A percentile compares a stretch with the other conserved stretches of the same genome.
phyloP scores from a whole-genome alignment of 2,113 vertebrate genomes.

The Columba janthina region DNA sequence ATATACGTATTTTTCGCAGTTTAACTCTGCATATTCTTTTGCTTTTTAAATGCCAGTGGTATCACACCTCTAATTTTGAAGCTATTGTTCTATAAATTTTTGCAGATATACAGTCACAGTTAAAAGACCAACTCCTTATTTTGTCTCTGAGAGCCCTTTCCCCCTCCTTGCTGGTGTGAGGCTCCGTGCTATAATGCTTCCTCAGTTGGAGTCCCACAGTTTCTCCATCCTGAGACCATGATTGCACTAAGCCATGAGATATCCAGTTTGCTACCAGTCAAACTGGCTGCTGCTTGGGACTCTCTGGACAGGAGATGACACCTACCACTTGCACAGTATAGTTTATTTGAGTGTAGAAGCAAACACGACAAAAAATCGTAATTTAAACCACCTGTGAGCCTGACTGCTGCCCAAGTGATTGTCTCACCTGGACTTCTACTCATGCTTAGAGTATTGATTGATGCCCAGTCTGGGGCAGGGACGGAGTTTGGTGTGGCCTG shows the following conservation, averaged over 20 bases:
- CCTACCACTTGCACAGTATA: neutral
- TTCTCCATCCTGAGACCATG: neutral
- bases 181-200: neutral
- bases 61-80: constrained; percentile 20
- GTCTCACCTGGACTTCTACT: neutral
- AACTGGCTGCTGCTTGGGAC: neutral
- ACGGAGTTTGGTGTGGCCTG: accelerated
- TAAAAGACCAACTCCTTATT: neutral
- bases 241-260: neutral
- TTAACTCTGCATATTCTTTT: neutral
- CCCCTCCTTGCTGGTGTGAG: neutral
- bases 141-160: neutral
- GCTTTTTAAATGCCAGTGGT: neutral
- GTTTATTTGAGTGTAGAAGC: neutral
- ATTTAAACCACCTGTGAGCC: neutral
- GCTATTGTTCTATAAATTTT: neutral
- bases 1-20: neutral
- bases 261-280: neutral
- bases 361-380: neutral
- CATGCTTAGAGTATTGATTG: neutral
- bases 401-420: neutral
- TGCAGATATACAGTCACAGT: neutral
- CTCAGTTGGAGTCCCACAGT: neutral
- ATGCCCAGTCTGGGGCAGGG: neutral
- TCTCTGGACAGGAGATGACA: neutral